These are phyloP conservation scores for Psilanteris sp. DNA, from an alignment of 1,140 invertebrate genomes.

Conservation along the genomic window DNA sequence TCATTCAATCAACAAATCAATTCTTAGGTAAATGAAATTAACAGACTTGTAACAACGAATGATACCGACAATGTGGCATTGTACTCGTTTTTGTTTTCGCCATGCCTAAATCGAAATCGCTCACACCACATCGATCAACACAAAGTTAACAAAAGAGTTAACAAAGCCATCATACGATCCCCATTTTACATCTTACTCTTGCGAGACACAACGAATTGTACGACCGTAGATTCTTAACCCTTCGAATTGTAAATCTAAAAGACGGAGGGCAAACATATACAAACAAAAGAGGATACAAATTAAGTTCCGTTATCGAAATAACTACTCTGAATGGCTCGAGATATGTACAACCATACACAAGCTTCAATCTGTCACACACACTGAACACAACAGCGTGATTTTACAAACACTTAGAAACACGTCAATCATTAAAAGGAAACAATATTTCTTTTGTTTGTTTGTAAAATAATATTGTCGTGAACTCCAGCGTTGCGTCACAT, in stretches of 20 bases:
- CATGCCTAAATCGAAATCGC: slow-evolving; percentile 23
- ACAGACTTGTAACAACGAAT: slow-evolving; percentile 44
- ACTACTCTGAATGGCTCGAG: slow-evolving; percentile 19
- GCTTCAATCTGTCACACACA: slow-evolving; percentile 70
- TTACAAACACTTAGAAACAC: slow-evolving; percentile 31
- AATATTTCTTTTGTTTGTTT: no score
- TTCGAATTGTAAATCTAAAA: slow-evolving; percentile 24
- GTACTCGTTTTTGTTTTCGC: slow-evolving; percentile 27
- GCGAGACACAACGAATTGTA: slow-evolving; percentile 51
- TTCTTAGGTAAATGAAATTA: no score
- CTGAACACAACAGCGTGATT: slow-evolving; percentile 70
- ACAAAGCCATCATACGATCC: slow-evolving; percentile 5
- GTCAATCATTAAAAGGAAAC: no score
- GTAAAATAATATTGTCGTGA: slow-evolving; percentile 49
- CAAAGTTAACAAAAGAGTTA: slow-evolving; percentile 12
- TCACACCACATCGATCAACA: slow-evolving; percentile 39
- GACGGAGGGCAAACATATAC: neutral
- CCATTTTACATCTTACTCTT: slow-evolving; percentile 8
- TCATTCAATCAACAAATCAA: neutral
- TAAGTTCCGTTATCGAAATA: neutral
- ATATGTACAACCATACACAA: slow-evolving; percentile 15
- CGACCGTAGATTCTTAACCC: slow-evolving; percentile 17
- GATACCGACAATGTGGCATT: slow-evolving; percentile 32
- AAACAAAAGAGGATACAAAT: neutral
- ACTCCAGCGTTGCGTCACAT: no score